phyloP scores from a whole-genome alignment of 2,888 invertebrate genomes.

The Catonia carolina region DNA sequence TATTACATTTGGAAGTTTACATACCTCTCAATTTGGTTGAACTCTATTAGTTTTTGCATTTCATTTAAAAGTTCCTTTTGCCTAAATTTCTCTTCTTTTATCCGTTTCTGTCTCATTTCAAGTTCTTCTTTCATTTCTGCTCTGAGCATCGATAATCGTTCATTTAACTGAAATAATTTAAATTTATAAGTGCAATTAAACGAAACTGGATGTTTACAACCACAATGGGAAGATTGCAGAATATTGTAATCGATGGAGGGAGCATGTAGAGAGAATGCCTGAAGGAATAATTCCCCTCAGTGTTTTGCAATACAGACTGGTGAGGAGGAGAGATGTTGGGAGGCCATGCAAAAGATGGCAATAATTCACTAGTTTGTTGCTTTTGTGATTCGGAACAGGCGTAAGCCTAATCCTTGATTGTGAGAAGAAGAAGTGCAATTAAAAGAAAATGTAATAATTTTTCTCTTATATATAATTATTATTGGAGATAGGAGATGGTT shows the following conservation, averaged over 20 bases:
- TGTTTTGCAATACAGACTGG: too few relatives aligned
- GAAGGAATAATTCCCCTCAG: too few relatives aligned
- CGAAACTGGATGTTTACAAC: background rate
- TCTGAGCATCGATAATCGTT: constrained; percentile 13
- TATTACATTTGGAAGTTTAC: background rate
- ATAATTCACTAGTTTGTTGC: too few relatives aligned
- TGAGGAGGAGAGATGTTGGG: too few relatives aligned
- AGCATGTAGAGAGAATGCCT: too few relatives aligned
- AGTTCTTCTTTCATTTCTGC: constrained; percentile 19
- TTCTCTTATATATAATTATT: too few relatives aligned
- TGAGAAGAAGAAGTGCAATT: too few relatives aligned
- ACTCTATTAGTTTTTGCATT: constrained; percentile 16
- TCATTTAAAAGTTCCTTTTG: constrained; percentile 20
- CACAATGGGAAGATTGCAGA: background rate
- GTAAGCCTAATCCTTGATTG: too few relatives aligned
- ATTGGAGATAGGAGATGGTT: too few relatives aligned
- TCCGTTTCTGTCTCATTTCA: constrained; percentile 16
- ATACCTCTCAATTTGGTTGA: constrained; percentile 12
- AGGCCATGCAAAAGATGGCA: too few relatives aligned
- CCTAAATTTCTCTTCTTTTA: constrained; percentile 14
- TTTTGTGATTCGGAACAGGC: too few relatives aligned
- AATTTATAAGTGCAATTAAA: background rate
- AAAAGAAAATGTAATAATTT: too few relatives aligned
- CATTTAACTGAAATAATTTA: constrained; percentile 17
- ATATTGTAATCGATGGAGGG: background rate